phyloP scores from a whole-genome alignment of 2,113 vertebrate genomes.

The Oceanites oceanicus region DNA sequence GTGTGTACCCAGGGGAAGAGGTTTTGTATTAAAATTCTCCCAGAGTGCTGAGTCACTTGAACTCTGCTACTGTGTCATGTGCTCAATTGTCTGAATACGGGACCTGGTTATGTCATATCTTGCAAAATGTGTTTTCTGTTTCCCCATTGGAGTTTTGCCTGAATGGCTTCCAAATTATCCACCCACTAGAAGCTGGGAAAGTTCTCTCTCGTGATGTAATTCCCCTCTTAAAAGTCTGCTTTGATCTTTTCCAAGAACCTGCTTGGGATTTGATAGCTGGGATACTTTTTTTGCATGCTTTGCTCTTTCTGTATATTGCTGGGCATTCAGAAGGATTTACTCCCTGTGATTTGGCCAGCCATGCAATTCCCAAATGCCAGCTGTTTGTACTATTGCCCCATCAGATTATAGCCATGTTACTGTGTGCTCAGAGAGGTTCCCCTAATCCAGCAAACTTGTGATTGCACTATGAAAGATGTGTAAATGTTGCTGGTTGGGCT shows the following conservation, averaged over 20 bases:
- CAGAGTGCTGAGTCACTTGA: slow-evolving; percentile 65
- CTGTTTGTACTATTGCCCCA: neutral
- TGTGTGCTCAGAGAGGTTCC: neutral
- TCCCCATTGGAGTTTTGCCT: slow-evolving; percentile 19
- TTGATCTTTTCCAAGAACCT: neutral
- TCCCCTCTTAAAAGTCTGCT: neutral
- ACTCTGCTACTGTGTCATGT: slow-evolving; percentile 53
- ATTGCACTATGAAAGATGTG: neutral
- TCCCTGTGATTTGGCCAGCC: neutral
- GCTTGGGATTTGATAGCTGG: neutral
- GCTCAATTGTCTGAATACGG: neutral
- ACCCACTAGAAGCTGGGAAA: slow-evolving; percentile 43
- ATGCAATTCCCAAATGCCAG: neutral
- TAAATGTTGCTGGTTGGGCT: neutral
- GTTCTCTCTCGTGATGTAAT: slow-evolving; percentile 24
- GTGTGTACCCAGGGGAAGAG: slow-evolving; percentile 24
- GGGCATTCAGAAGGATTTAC: neutral
- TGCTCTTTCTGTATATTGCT: neutral
- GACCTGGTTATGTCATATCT: slow-evolving; percentile 51
- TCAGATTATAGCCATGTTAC: neutral
- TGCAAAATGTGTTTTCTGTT: slow-evolving; percentile 55
- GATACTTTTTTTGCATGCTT: neutral
- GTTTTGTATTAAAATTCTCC: slow-evolving; percentile 54
- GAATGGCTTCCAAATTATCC: slow-evolving; percentile 43
- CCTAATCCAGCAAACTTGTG: neutral